A percentile compares a stretch with the other conserved stretches of the same genome.
Evolutionary conservation across 1,140 invertebrate species (phyloP).

Genomic region (Orius insidiosus): DNA sequence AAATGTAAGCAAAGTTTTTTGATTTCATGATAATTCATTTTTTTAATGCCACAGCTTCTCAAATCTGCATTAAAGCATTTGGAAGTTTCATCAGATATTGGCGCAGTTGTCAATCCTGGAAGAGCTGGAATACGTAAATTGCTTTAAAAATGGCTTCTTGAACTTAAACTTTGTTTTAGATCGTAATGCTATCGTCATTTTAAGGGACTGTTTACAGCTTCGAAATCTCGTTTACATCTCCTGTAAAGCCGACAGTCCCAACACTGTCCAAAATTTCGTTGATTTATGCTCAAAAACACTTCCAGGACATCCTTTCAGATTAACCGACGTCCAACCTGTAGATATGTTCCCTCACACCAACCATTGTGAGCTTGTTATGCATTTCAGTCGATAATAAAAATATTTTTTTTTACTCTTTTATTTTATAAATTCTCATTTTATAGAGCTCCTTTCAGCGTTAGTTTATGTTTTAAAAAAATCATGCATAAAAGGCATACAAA

Average conservation of each 20-base stretch:
- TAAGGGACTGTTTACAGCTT: constrained; percentile 26
- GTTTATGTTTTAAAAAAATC: too few species aligned
- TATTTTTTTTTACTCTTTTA: not conserved
- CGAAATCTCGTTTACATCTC: constrained; percentile 32
- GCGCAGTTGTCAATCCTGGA: constrained; percentile 22
- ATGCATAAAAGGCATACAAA: too few species aligned
- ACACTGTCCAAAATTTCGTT: constrained; percentile 29
- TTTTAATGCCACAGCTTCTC: constrained; percentile 16
- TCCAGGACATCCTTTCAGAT: constrained; percentile 18
- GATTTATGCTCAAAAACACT: constrained; percentile 21
- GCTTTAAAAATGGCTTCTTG: constrained; percentile 12
- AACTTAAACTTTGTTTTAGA: constrained; percentile 23
- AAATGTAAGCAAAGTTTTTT: constrained; percentile 25
- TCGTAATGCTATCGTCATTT: constrained; percentile 26
- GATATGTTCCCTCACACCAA: constrained; percentile 41
- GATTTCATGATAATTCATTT: not conserved
- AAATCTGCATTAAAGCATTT: constrained; percentile 18
- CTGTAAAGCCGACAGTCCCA: constrained; percentile 28
- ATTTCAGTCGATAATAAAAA: constrained; percentile 27
- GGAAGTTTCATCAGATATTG: constrained; percentile 19
- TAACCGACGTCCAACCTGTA: constrained; percentile 29
- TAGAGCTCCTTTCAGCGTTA: too few species aligned
- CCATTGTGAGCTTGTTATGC: constrained; percentile 37
- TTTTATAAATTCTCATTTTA: too few species aligned
- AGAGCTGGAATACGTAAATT: constrained; percentile 22